phyloP scores from a whole-genome alignment of 2,888 invertebrate genomes.

The Ophion costatus region DNA sequence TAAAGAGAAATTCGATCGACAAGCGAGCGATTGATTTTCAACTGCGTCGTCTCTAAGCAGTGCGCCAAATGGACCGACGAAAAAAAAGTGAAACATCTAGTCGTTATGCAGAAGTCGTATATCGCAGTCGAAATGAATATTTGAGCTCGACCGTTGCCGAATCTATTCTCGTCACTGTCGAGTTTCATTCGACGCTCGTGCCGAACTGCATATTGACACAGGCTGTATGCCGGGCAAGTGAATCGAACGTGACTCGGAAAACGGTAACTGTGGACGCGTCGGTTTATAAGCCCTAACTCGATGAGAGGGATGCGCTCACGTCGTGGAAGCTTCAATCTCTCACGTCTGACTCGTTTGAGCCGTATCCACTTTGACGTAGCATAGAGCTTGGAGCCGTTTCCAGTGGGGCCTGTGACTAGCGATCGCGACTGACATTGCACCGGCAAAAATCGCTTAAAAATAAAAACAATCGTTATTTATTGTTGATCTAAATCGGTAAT shows the following conservation, averaged over 20 bases:
- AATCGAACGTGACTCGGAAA: conserved; percentile 24
- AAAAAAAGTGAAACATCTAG: background rate
- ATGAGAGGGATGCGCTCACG: conserved; percentile 28
- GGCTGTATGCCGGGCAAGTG: background rate
- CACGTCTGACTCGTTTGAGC: conserved; percentile 34
- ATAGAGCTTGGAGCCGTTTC: background rate
- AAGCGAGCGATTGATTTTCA: too few relatives aligned
- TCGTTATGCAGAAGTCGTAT: background rate
- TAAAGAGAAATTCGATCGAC: too few relatives aligned
- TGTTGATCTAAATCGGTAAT: background rate
- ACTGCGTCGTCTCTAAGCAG: background rate
- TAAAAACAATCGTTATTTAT: background rate
- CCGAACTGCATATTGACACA: conserved; percentile 1
- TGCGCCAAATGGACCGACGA: background rate
- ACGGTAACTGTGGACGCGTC: conserved; percentile 34
- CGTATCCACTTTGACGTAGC: conserved; percentile 36
- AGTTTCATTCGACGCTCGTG: conserved; percentile 20
- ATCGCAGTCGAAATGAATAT: conserved; percentile 13
- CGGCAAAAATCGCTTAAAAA: background rate
- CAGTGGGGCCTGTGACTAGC: background rate
- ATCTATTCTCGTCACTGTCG: background rate
- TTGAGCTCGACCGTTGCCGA: background rate
- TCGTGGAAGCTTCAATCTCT: conserved; percentile 37
- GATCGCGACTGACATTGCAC: background rate
- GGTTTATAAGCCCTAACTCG: conserved; percentile 17